These are phyloP conservation scores for Drosophila paucipuncta DNA, from an alignment of 2,888 invertebrate species.

Conservation along the genomic window DNA sequence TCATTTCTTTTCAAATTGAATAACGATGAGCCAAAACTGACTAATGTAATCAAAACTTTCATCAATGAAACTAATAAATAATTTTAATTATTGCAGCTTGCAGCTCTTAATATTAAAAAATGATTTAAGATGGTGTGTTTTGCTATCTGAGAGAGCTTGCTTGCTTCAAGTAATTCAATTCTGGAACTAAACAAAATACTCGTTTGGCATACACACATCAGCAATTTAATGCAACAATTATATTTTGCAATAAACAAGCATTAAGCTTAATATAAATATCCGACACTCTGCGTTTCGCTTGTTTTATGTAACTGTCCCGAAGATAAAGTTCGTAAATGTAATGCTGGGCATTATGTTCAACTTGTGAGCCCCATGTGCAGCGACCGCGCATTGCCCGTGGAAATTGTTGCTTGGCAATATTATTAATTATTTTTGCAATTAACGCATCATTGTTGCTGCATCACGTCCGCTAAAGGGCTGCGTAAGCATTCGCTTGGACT, in stretches of 20 bases:
- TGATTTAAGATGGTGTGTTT: neutral
- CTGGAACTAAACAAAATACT: neutral
- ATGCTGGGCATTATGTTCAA: conserved; percentile 4
- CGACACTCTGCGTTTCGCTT: neutral
- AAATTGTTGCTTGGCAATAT: conserved; percentile 46
- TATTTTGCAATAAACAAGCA: neutral
- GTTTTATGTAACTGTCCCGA: conserved; percentile 7
- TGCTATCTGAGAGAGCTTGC: neutral
- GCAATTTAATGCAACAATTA: neutral
- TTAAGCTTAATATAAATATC: neutral
- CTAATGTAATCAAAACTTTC: neutral
- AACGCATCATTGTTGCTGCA: conserved; percentile 74
- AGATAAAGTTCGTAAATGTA: conserved; percentile 9
- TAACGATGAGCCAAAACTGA: neutral
- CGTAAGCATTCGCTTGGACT: conserved; percentile 48
- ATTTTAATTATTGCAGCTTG: no score
- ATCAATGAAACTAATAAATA: neutral
- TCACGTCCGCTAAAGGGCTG: conserved; percentile 65
- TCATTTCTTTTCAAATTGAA: neutral
- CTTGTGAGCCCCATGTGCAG: conserved; percentile 22
- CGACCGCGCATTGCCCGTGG: neutral
- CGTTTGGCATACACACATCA: neutral
- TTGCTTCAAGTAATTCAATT: neutral
- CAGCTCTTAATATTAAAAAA: neutral
- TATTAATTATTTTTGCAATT: conserved; percentile 80